Base-by-base conservation (phyloP, 2,113 vertebrate genomes). In the Piaya cayana region DNA sequence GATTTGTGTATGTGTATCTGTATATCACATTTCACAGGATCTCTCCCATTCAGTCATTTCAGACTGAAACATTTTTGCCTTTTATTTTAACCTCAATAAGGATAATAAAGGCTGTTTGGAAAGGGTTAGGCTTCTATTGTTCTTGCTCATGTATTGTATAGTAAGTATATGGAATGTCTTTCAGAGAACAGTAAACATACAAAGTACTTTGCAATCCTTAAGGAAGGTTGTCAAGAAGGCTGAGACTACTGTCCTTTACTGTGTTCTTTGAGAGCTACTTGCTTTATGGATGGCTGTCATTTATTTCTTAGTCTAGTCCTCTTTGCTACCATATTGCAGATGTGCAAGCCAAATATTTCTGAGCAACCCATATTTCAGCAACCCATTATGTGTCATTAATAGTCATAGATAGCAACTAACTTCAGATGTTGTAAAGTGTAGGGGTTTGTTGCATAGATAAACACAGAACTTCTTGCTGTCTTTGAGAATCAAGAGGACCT, bases 71-170 rank as follows among this genome's bases (percentile, higher is more conserved):
- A 8, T 15, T 88, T 70, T 86, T 30, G 1, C 71, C 21, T 81
- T 50, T 64, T 52, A 55, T 30, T 47, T 27, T 18, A 59, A 20
- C 7, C 22, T 62, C n/a, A 20, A 0, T 67, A 74, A 85, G 4
- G 30, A 30, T 62, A 78, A 76, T 16, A n/a, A n/a, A n/a, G n/a
- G 21, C 4, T 52, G 15, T 53, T 87, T 84, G 45, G 43, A 82
- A 84, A 82, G n/a, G n/a, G 17, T 10, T 47, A 50, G 50, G 22
- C 6, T 37, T 58, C 55, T 59, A 22, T 70, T 65, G n/a, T 42
- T 63, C 15, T 80, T 67, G 15, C 47, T 21, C 53, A 82, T 72
- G 49, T 56, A 72, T 97, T 91, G 86, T 91, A 94, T 81, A 96
- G n/a, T 45, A 86, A 72, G 58, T 32, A 69, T 87, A 89, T 39